Evolutionary conservation across 2,888 invertebrate genomes (phyloP), one percentile per base, ranked within the genome.

Genomic region (Tyria jacobaeae): DNA sequence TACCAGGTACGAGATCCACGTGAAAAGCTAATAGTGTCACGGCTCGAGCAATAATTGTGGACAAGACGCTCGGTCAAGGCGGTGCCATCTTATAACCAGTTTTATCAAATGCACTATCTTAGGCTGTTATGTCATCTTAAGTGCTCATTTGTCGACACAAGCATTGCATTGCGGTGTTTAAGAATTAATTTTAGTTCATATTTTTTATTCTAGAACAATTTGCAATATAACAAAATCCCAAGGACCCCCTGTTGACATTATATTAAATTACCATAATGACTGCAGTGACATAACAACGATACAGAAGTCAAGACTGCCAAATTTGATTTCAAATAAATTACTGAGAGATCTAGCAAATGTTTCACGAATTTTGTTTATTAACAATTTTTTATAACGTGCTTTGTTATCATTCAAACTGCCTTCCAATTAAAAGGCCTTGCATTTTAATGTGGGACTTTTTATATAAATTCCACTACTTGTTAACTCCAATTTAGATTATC

Each of bases 371-470:
- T 68, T 64, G 62, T 70, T 58, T 70, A 68, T 67, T 68, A 67
- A 59, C 55, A 57, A 73, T 75, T 61, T 73, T 66, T n/a, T n/a
- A n/a, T 64, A 57, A 67, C 61, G 70, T 76, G 66, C 59, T 62
- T 75, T 72, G 68, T 76, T 75, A 75, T 77, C 60, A 68, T 71
- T 63, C 71, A 71, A 75, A 67, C 63, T 64, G 62, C 69, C 57
- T 62, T 62, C 67, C 69, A 73, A 76, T 76, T 73, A 75, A 64
- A 66, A 74, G 86, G 84, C 90, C 91, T 91, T 87, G 89, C 74
- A 74, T 87, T 83, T 82, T 88, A 89, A 87, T 89, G 91, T 91
- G 90, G 85, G 91, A 91, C 89, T 80, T 83, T 79, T 85, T 71
- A 78, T 79, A 81, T 80, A 72, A 81, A 82, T 82, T 83, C 81